Evolutionary conservation across 2,113 vertebrate species (phyloP), one percentile per base, ranked within the genome.

Genomic region (Osmerus mordax): DNA sequence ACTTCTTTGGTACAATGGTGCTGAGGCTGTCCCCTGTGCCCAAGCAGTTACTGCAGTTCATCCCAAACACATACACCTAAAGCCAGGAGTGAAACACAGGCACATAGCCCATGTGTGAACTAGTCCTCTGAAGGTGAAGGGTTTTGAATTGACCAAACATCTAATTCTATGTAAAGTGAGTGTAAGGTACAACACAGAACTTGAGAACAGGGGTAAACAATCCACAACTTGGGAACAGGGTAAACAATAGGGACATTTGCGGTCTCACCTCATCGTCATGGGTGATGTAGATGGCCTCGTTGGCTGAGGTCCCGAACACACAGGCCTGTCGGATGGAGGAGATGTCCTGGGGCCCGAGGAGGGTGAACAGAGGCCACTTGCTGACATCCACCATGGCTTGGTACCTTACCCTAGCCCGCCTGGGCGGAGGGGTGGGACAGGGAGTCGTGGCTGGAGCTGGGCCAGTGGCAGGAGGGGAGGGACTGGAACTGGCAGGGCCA

Each of bases 1-100:
- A 86, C 76, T 95, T 97, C 90, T 96, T 96, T 67, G 97, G 95
- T 56, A 93, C 86, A 74, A 97, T 94, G 15, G 93, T 95, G 89
- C 95, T 98, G 74, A 94, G 88, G 75, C 91, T 95, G 90, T 98
- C 96, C 82, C 97, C 96, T 65, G 94, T 96, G 67, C 97, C 97
- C 68, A 98, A 88, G 83, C 95, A 98, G 88, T 95, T 95, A 73
- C 94, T 98, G 86, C 93, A 96, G 90, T 98, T 98, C 85, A 95
- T 76, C 62, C 97, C 97, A 85, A 98, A 91, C 67, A 92, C 95
- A 89, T 94, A 97, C 21, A 97, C 94, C 97, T 97, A 84, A 18
- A 19, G 36, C 8, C 41, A 58, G 60, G 11, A 18, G 9, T 3
- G 0, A 73, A 1, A 67, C 21, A 59, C 63, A 41, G 3, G 53